Conservation (phyloP, 2,113 vertebrate species). For the Addax nasomaculatus region DNA sequence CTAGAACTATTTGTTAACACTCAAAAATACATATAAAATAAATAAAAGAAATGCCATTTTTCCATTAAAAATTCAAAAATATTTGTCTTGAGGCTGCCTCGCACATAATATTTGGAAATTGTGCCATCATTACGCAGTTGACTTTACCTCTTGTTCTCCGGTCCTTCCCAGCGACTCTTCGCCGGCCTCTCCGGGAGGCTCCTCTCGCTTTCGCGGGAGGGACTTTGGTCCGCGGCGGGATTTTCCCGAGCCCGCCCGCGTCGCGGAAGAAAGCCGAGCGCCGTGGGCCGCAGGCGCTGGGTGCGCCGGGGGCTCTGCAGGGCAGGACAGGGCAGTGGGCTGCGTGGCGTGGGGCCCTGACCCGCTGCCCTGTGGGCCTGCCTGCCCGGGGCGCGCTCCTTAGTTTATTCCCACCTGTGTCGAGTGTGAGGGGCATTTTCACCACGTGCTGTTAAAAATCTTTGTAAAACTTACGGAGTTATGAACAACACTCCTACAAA, state of each 20-base stretch:
- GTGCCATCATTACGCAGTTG: background rate
- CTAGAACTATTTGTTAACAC: constrained; percentile 70
- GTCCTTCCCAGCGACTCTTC: background rate
- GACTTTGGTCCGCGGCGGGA: accelerated
- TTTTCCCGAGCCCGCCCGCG: accelerated
- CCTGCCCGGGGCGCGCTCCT: background rate
- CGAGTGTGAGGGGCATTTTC: background rate
- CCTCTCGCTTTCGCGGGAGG: background rate
- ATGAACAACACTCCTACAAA: background rate
- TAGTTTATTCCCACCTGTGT: background rate
- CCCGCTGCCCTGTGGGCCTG: background rate
- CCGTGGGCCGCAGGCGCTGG: accelerated
- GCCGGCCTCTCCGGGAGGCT: background rate
- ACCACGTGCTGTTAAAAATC: background rate
- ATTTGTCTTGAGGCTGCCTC: constrained; percentile 10
- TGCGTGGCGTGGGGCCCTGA: accelerated
- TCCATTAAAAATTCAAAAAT: constrained; percentile 53
- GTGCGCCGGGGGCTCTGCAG: background rate
- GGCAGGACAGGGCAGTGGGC: background rate
- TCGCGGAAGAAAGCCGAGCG: too few species aligned
- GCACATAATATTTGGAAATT: background rate
- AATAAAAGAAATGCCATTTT: constrained; percentile 67
- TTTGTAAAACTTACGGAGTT: background rate
- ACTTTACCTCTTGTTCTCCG: background rate
- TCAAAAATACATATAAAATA: constrained; percentile 71